Base-by-base conservation (phyloP, 2,888 invertebrate genomes). In the Papilio elwesi region DNA sequence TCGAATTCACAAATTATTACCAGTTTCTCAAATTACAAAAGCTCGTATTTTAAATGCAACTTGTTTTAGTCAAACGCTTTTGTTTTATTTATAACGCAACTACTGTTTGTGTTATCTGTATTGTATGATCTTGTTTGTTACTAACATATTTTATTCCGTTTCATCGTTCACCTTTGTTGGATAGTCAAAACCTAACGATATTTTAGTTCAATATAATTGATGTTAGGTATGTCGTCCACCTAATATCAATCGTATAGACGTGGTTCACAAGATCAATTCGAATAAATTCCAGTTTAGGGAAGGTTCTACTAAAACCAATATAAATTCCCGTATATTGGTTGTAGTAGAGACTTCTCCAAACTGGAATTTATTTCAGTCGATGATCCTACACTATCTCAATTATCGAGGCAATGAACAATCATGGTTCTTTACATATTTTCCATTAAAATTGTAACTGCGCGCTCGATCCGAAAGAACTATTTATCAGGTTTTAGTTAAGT, bases 11-110 rank as follows among this genome's bases (percentile, higher is more conserved):
- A 49, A 66, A 70, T 52, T 49, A 74, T 78, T 76, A 77, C 74
- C 49, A 78, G 69, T 74, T 81, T 84, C 84, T 82, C 79, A 74
- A 74, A 77, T 82, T 79, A 77, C 78, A 74, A 77, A 68, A 76
- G 74, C 69, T 82, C 75, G 78, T 76, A 73, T 76, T 88, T 84
- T 85, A 85, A 83, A 85, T 87, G 78, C 82, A 82, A 81, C 80
- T 83, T 85, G 80, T 82, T 81, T 80, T 53, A 74, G 16, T 67
- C 48, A 80, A 81, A 85, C 82, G 59, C 13, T 62, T 66, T 69
- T 66, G 57, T 73, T 65, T 74, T 73, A 78, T 83, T 87, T 84
- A 79, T 82, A 78, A 63, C 72, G 68, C 15, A 68, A 68, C 74
- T 74, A 63, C 70, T 68, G 70, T 74, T 74, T 64, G 26, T 55